Base-by-base conservation (phyloP, 2,888 invertebrate species). In the Dorcus parallelipipedus region DNA sequence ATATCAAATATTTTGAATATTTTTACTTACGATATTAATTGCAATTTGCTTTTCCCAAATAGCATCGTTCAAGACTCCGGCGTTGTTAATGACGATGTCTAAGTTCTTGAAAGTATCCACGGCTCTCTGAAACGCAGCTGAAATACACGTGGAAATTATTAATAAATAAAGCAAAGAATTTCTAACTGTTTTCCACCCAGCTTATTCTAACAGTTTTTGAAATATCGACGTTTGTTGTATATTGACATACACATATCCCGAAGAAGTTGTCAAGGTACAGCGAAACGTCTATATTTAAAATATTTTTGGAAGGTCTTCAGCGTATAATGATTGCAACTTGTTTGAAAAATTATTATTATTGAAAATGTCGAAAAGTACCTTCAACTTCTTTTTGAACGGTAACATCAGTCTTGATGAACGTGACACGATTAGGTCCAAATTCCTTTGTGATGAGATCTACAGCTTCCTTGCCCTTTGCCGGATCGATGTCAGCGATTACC, bases 381-480 rank as follows among this genome's bases (percentile, higher is more conserved):
- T 66, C 61, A 38, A 66, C 55, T 38, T 63, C 56, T 7, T 52
- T 43, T n/a, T 59, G 50, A 23, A 63, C 57, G 9, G 42, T 56
- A n/a, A 64, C 56, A 49, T 63, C 58, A 5, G 51, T 55, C 14
- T 39, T 33, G 10, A 56, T 38, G 52, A 62, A 61, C 7, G 52
- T 50, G n/a, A 60, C 52, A 8, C 54, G 58, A 23, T 51, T 47
- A 3, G 38, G 10, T 9, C 58, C 62, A 42, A 47, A 52, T 49
- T 59, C 49, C 43, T 49, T 48, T 1, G 14, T 49, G 38, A 53
- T 43, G 26, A 41, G 38, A 50, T 49, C 45, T n/a, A 40, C 57
- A 42, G 52, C 53, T 48, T 58, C 47, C 39, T 58, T 38, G 17
- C 59, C 59, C n/a, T 42, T 45, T 26, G 53, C 56, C 4, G 38